Conservation (phyloP, 2,888 invertebrate genomes). For the Geotrupes spiniger region DNA sequence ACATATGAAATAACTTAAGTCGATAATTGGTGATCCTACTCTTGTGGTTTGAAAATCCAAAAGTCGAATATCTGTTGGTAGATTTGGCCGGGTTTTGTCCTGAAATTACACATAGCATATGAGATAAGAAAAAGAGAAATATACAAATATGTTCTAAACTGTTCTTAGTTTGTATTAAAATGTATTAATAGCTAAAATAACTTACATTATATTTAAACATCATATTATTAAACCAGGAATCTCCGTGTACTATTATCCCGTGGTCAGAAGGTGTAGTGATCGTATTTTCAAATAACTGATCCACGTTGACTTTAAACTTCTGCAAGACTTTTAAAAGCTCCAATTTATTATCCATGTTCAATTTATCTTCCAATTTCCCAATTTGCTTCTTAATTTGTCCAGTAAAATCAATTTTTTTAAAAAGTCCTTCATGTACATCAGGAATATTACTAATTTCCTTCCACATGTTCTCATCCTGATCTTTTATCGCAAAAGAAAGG, state of each 20-base stretch:
- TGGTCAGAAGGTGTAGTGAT: background rate
- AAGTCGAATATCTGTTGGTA: background rate
- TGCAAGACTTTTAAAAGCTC: background rate
- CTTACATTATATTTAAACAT: constrained; percentile 22
- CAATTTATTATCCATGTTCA: background rate
- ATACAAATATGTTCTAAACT: too few species aligned
- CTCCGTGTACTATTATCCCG: constrained; percentile 17
- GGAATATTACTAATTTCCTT: background rate
- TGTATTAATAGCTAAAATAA: background rate
- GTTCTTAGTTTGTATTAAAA: too few species aligned
- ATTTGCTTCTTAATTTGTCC: constrained; percentile 18
- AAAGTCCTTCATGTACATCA: too few species aligned
- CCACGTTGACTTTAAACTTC: background rate
- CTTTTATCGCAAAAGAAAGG: constrained; percentile 36
- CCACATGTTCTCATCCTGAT: constrained; percentile 29
- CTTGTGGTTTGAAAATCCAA: background rate
- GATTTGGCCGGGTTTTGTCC: background rate
- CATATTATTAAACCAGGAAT: constrained; percentile 25
- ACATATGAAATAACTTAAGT: background rate
- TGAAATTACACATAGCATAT: too few species aligned
- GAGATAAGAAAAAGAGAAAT: too few species aligned
- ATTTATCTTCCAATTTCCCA: constrained; percentile 17
- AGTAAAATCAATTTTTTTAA: too few species aligned
- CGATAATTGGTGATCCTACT: background rate
- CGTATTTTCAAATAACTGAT: background rate